These are phyloP conservation scores for Sinella curviseta DNA, from an alignment of 1,140 invertebrate species.

Conservation along the genomic window DNA sequence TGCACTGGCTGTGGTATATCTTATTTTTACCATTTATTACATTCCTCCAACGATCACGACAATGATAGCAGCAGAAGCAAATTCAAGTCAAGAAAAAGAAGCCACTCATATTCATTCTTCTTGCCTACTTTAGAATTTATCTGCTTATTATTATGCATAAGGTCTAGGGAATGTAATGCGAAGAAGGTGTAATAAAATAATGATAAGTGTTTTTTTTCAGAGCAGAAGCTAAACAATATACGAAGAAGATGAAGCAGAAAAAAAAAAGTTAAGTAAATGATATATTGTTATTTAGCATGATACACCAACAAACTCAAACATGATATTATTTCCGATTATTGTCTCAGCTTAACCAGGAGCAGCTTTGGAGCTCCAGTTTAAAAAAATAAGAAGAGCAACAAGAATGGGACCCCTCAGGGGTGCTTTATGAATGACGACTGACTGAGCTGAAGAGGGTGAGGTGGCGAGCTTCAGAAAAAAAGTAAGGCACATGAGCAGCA, in stretches of 20 bases:
- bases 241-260: no score
- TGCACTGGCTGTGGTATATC: no score
- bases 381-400: background rate
- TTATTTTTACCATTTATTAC: background rate
- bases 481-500: background rate
- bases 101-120: no score
- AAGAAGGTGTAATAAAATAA: background rate
- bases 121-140: no score
- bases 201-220: background rate
- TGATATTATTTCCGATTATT: conserved; percentile 13
- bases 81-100: no score
- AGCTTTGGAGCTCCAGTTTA: no score
- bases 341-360: conserved; percentile 7
- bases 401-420: background rate
- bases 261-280: no score
- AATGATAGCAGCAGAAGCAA: background rate
- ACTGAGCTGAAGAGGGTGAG: background rate
- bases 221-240: background rate
- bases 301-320: background rate
- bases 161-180: no score
- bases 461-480: background rate
- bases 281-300: background rate
- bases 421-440: conserved; percentile 14
- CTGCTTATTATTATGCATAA: no score
- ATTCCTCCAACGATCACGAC: background rate